Evolutionary conservation across 1,140 invertebrate genomes (phyloP).

Genomic region (Saccostrea cuccullata): DNA sequence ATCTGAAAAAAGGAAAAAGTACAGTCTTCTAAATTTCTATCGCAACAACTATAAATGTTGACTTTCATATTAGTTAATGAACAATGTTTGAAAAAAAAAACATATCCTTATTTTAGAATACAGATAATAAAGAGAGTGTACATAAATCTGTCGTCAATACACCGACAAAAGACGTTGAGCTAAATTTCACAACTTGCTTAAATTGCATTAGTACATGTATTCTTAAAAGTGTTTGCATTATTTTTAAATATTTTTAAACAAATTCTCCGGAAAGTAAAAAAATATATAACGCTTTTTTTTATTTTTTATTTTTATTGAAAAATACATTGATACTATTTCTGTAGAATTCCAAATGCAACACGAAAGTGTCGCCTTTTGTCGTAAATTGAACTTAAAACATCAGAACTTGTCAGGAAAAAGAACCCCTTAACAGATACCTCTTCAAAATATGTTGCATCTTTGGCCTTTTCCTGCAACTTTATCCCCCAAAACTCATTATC

Average conservation of each 20-base stretch:
- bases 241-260: no score
- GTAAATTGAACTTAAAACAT: neutral
- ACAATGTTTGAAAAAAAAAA: neutral
- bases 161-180: neutral
- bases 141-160: neutral
- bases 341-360: no score
- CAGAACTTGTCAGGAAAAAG: neutral
- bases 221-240: no score
- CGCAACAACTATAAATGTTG: neutral
- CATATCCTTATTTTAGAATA: no score
- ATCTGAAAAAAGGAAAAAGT: neutral
- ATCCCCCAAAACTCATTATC: conserved; percentile 10
- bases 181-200: no score
- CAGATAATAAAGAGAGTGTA: neutral
- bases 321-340: no score
- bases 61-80: neutral
- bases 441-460: conserved; percentile 14
- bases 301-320: no score
- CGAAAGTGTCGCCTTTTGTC: no score
- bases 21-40: neutral
- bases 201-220: no score
- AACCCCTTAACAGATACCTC: neutral
- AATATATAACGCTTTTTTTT: no score
- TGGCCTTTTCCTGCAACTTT: conserved; percentile 14
- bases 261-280: no score